These are phyloP conservation scores for Ceratina australensis DNA, from an alignment of 1,140 invertebrate species.

Conservation along the genomic window DNA sequence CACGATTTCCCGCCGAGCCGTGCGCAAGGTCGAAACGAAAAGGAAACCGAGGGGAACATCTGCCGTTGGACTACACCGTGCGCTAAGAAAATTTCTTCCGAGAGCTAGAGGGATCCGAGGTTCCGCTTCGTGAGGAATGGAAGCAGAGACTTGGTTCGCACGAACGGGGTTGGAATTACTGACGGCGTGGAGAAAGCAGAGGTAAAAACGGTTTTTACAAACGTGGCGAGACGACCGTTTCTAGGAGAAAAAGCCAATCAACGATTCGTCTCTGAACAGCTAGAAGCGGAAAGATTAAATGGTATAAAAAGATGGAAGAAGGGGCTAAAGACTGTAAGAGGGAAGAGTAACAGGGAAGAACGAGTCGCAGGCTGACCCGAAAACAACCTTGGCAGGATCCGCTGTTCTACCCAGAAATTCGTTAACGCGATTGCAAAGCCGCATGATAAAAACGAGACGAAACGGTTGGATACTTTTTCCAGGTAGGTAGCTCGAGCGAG, in stretches of 20 bases:
- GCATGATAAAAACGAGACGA: no score
- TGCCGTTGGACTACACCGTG: no score
- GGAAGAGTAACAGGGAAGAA: no score
- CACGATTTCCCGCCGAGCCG: background rate
- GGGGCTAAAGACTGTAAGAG: no score
- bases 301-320: slow-evolving; percentile 32
- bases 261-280: background rate
- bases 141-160: background rate
- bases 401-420: background rate
- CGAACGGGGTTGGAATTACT: slow-evolving; percentile 37
- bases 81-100: background rate
- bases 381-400: slow-evolving; percentile 7
- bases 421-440: background rate
- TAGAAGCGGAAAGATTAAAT: background rate
- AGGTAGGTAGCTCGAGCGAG: background rate
- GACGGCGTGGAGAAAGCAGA: slow-evolving; percentile 14
- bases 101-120: background rate
- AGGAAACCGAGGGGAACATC: background rate
- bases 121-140: background rate
- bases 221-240: slow-evolving; percentile 56
- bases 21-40: background rate
- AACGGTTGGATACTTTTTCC: no score
- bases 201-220: slow-evolving; percentile 47
- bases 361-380: slow-evolving; percentile 6
- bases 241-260: slow-evolving; percentile 40